Percentiles rank a stretch among this genome's conserved stretches.
Conservation (phyloP, 2,888 invertebrate genomes). For the Aphelenchoides bicaudatus region DNA sequence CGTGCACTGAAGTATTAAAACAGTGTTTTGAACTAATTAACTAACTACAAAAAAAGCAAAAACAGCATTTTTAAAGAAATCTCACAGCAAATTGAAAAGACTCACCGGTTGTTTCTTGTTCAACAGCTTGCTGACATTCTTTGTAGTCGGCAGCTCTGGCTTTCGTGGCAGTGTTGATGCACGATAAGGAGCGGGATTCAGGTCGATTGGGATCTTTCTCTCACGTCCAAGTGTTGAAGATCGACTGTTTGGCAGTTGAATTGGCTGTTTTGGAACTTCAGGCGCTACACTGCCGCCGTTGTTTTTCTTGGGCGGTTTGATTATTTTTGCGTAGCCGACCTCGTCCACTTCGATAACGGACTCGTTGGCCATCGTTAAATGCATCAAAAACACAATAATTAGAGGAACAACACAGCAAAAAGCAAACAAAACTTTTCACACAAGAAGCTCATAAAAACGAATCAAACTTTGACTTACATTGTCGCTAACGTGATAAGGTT, state of each 20-base stretch:
- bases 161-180: background rate
- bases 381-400: background rate
- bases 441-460: background rate
- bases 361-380: constrained; percentile 12
- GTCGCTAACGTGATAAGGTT: too few species aligned
- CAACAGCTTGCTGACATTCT: background rate
- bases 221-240: background rate
- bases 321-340: constrained; percentile 29
- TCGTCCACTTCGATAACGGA: constrained; percentile 31
- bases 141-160: background rate
- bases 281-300: background rate
- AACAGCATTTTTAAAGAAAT: too few species aligned
- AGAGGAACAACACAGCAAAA: background rate
- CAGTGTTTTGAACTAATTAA: too few species aligned
- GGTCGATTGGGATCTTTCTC: too few species aligned
- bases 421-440: background rate
- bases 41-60: too few species aligned
- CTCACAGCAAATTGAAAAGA: too few species aligned
- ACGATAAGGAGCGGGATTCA: background rate
- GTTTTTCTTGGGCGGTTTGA: constrained; percentile 19
- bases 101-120: constrained; percentile 10
- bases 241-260: background rate
- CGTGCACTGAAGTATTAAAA: too few species aligned
- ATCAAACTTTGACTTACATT: background rate
- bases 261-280: background rate